Evolutionary conservation across 2,888 invertebrate species (phyloP).

Genomic region (Sarcophaga subvicina): DNA sequence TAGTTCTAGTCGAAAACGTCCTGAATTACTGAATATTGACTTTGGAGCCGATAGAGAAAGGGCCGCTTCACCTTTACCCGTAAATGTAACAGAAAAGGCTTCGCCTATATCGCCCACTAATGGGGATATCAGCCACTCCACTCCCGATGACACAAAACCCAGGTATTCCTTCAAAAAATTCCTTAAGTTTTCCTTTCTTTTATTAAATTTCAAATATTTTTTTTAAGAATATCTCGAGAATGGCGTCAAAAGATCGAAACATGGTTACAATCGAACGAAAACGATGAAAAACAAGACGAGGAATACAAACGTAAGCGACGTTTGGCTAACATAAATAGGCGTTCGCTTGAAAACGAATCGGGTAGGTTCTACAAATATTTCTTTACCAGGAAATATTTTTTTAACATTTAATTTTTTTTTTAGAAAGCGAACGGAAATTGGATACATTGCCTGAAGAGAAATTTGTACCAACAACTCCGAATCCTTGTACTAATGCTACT

Average conservation of each 20-base stretch:
- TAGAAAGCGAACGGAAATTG: constrained; percentile 90
- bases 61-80: constrained; percentile 86
- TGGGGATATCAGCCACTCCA: constrained; percentile 74
- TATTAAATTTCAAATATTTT: not conserved
- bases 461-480: constrained; percentile 75
- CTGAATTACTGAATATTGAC: constrained; percentile 89
- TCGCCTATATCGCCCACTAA: constrained; percentile 74
- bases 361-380: constrained; percentile 82
- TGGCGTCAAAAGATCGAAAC: constrained; percentile 96
- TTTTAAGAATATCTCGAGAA: constrained; percentile 84
- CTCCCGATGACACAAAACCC: constrained; percentile 83
- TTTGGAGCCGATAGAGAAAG: constrained; percentile 88
- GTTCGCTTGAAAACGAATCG: constrained; percentile 93
- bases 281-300: constrained; percentile 88
- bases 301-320: constrained; percentile 87
- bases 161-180: constrained; percentile 81
- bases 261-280: constrained; percentile 94
- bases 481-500: constrained; percentile 80
- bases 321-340: constrained; percentile 86
- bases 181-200: not conserved
- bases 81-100: constrained; percentile 82
- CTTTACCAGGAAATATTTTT: not conserved
- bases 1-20: constrained; percentile 88
- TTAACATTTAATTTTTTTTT: not conserved
- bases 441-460: constrained; percentile 90